Percentiles rank a stretch among this genome's conserved stretches.
Conservation (phyloP, 2,113 vertebrate genomes). For the Phaetusa simplex region DNA sequence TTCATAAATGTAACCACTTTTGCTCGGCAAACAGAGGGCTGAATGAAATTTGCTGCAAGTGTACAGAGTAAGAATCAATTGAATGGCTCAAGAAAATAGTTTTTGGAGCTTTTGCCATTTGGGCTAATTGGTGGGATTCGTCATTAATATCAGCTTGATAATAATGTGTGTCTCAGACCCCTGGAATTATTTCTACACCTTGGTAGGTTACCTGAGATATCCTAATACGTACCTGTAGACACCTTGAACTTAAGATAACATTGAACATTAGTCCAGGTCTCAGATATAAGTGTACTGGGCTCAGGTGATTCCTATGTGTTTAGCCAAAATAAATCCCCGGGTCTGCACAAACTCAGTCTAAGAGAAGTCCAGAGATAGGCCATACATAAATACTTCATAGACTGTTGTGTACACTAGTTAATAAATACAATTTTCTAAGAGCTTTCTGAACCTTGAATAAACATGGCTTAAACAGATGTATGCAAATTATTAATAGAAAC, state of each 20-base stretch:
- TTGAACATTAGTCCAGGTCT: not conserved
- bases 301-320: not conserved
- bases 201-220: not conserved
- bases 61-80: not conserved
- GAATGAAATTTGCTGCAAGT: not conserved
- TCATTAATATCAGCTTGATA: constrained; percentile 6
- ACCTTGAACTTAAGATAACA: not conserved
- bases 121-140: not conserved
- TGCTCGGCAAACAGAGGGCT: not conserved
- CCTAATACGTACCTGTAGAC: not conserved
- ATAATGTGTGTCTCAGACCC: not conserved
- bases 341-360: not conserved
- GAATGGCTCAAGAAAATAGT: not conserved
- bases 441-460: constrained; percentile 39
- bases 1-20: constrained; percentile 30
- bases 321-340: not conserved
- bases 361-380: not conserved
- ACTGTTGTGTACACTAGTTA: constrained; percentile 48
- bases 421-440: constrained; percentile 37
- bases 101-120: not conserved
- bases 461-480: constrained; percentile 35
- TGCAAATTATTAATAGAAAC: constrained; percentile 53
- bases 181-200: not conserved
- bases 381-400: constrained; percentile 31
- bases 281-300: not conserved